Conservation (phyloP, 2,113 vertebrate species). For the Rousettus leschenaultii region DNA sequence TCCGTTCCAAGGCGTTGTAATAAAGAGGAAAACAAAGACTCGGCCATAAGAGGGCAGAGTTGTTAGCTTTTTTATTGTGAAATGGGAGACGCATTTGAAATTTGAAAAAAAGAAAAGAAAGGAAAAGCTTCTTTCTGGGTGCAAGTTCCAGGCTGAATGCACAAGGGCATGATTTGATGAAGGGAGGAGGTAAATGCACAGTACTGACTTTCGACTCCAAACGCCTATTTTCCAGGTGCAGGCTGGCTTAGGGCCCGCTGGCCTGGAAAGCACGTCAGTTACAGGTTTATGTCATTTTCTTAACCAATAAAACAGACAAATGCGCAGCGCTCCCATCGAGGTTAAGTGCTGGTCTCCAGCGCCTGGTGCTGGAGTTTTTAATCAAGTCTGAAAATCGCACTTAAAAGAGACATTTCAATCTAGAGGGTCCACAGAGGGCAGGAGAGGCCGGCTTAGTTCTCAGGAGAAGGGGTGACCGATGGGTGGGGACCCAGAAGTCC, state of each 20-base stretch:
- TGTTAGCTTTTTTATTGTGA: not conserved
- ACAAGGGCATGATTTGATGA: not conserved
- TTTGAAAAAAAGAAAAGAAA: not conserved
- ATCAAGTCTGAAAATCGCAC: not conserved
- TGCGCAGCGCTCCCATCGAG: accelerated
- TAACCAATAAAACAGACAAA: not conserved
- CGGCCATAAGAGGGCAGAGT: conserved; percentile 51
- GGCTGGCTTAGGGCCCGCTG: not conserved
- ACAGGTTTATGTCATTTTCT: not conserved
- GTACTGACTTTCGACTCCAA: not conserved
- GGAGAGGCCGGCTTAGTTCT: accelerated
- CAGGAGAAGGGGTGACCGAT: not conserved
- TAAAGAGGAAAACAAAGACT: not conserved
- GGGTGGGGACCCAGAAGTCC: accelerated
- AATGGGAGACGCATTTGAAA: not conserved
- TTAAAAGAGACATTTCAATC: not conserved
- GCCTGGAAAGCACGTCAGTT: not conserved
- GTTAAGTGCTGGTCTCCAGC: not conserved
- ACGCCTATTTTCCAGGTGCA: not conserved
- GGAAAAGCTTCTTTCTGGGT: not conserved
- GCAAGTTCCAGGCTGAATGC: not conserved
- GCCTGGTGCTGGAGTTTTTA: not conserved
- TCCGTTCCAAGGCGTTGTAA: not conserved
- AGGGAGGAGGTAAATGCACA: not conserved
- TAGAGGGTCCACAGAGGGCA: not conserved